A percentile compares a stretch with the other conserved stretches of the same genome.
These are phyloP conservation scores for Carcharodon carcharias DNA, from an alignment of 2,797 vertebrate species.

Conservation along the genomic window DNA sequence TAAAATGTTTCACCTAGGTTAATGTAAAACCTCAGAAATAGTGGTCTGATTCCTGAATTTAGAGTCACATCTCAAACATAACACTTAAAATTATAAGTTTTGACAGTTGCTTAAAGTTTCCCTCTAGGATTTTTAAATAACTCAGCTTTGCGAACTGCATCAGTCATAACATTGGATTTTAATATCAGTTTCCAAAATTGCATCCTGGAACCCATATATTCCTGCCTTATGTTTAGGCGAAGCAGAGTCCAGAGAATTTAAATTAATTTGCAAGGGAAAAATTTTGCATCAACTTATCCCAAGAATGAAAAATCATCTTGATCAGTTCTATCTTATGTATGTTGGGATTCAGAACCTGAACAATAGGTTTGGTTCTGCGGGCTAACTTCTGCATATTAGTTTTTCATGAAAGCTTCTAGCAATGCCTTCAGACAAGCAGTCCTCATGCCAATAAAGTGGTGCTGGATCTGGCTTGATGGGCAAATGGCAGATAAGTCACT, in stretches of 20 bases:
- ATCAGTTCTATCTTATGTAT: neutral
- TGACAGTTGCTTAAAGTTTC: too few relatives aligned
- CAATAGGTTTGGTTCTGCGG: neutral
- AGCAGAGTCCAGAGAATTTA: neutral
- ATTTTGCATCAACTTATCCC: neutral
- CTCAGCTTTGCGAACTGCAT: too few relatives aligned
- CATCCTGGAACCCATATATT: too few relatives aligned
- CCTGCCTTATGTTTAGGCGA: too few relatives aligned
- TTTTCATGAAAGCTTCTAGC: neutral
- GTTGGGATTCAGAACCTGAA: neutral
- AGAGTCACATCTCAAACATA: too few relatives aligned
- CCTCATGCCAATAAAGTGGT: neutral
- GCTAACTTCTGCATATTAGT: neutral
- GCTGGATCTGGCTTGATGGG: neutral
- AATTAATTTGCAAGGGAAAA: neutral
- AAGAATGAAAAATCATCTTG: neutral
- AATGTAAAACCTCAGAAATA: too few relatives aligned
- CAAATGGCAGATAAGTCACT: neutral
- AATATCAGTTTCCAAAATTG: too few relatives aligned
- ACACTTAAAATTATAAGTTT: too few relatives aligned
- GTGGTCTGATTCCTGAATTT: too few relatives aligned
- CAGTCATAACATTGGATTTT: too few relatives aligned
- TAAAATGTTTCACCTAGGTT: too few relatives aligned
- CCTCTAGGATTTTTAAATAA: too few relatives aligned
- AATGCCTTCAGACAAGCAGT: neutral